Percentiles rank a stretch among this genome's conserved stretches.
Conservation (phyloP, 2,113 vertebrate species). For the Hemiprocne comata region DNA sequence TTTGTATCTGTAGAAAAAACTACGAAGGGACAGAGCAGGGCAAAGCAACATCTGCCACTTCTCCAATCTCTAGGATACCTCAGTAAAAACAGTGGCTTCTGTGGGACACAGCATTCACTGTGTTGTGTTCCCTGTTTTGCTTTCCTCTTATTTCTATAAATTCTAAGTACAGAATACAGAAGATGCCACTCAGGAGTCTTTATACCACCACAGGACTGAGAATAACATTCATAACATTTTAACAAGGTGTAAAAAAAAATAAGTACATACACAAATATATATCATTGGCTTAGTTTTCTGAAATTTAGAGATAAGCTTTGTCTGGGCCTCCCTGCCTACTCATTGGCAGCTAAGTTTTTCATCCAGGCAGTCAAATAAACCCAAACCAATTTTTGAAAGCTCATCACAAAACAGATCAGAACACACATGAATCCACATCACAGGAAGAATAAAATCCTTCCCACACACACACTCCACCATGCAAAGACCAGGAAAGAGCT, state of each 20-base stretch:
- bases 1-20: not conserved
- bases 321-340: not conserved
- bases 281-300: not conserved
- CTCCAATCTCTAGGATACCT: not conserved
- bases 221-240: not conserved
- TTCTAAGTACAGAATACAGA: not conserved
- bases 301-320: not conserved
- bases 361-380: not conserved
- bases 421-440: not conserved
- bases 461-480: accelerated
- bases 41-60: not conserved
- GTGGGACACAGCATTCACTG: not conserved
- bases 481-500: not conserved
- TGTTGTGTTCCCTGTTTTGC: not conserved
- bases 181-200: not conserved
- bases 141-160: not conserved
- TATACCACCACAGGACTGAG: not conserved
- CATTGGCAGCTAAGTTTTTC: not conserved
- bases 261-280: not conserved
- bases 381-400: not conserved
- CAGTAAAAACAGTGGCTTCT: not conserved
- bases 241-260: not conserved
- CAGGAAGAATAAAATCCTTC: not conserved
- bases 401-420: not conserved
- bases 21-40: not conserved